A percentile compares a stretch with the other conserved stretches of the same genome.
phyloP scores from a whole-genome alignment of 2,797 vertebrate genomes.

The Halcyon badia region DNA sequence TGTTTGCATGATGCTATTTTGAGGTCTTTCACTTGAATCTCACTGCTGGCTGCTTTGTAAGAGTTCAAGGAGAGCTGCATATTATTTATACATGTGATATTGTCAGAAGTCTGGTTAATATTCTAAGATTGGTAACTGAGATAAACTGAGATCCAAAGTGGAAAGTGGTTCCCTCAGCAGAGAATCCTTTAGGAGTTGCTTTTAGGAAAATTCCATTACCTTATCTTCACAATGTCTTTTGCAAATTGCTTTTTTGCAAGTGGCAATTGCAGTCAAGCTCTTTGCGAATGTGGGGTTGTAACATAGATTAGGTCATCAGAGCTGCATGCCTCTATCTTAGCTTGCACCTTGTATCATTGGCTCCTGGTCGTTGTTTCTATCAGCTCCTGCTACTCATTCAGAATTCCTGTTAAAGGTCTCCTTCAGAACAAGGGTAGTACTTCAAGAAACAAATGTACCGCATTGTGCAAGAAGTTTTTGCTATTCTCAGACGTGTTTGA shows the following conservation, averaged over 20 bases:
- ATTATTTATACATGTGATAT: slow-evolving; percentile 12
- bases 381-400: neutral
- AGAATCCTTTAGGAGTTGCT: neutral
- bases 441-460: neutral
- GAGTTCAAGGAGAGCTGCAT: neutral
- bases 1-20: neutral
- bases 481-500: neutral
- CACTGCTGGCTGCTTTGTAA: neutral
- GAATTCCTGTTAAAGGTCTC: neutral
- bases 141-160: slow-evolving; percentile 5
- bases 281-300: slow-evolving; percentile 16
- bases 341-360: neutral
- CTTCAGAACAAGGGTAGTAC: neutral
- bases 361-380: neutral
- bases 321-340: neutral
- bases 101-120: slow-evolving; percentile 12
- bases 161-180: slow-evolving; percentile 18
- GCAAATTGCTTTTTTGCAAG: slow-evolving; percentile 48
- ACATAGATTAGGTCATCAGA: neutral
- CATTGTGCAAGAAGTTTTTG: neutral
- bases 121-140: slow-evolving; percentile 24
- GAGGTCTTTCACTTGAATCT: neutral
- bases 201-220: slow-evolving; percentile 66
- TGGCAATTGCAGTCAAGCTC: slow-evolving; percentile 26
- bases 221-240: slow-evolving; percentile 44